A percentile compares a stretch with the other conserved stretches of the same genome.
Conservation (phyloP, 2,888 invertebrate genomes). For the Neelides folsomi region DNA sequence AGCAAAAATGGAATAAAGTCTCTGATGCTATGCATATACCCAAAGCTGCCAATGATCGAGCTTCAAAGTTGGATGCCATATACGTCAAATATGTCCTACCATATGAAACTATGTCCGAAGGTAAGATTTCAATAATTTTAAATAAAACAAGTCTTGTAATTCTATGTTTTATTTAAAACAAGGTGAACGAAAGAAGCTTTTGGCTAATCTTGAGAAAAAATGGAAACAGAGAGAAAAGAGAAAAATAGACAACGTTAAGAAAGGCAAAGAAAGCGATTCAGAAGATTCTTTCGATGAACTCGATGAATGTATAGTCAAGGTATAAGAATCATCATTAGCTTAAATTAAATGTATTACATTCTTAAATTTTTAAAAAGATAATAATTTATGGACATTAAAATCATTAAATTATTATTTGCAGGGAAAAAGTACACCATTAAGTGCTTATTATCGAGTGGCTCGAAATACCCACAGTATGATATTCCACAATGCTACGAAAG, state of each 20-base stretch:
- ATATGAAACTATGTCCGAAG: slow-evolving; percentile 66
- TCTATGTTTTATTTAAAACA: slow-evolving; percentile 16
- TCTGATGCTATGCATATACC: slow-evolving; percentile 78
- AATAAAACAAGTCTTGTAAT: no score
- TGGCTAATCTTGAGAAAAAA: slow-evolving; percentile 57
- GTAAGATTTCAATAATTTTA: slow-evolving; percentile 39
- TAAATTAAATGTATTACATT: not conserved
- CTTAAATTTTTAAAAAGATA: not conserved
- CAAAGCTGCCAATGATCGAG: slow-evolving; percentile 62
- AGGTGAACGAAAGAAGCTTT: slow-evolving; percentile 61
- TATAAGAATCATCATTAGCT: slow-evolving; percentile 23
- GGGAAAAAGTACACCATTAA: slow-evolving; percentile 65
- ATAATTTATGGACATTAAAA: slow-evolving; percentile 2
- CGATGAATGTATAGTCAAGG: slow-evolving; percentile 67
- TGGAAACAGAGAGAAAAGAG: slow-evolving; percentile 54
- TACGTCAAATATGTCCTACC: slow-evolving; percentile 83
- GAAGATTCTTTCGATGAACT: slow-evolving; percentile 42
- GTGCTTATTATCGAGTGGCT: slow-evolving; percentile 65
- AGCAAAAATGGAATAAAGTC: slow-evolving; percentile 75
- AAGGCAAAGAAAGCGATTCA: slow-evolving; percentile 36
- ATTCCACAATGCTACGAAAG: slow-evolving; percentile 48
- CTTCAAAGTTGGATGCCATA: slow-evolving; percentile 69
- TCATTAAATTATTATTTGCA: slow-evolving; percentile 29
- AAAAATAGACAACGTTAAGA: slow-evolving; percentile 38
- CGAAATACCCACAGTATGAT: slow-evolving; percentile 68